A percentile compares a stretch with the other conserved stretches of the same genome.
phyloP scores from a whole-genome alignment of 2,113 vertebrate genomes.

The Monarcha castaneiventris region DNA sequence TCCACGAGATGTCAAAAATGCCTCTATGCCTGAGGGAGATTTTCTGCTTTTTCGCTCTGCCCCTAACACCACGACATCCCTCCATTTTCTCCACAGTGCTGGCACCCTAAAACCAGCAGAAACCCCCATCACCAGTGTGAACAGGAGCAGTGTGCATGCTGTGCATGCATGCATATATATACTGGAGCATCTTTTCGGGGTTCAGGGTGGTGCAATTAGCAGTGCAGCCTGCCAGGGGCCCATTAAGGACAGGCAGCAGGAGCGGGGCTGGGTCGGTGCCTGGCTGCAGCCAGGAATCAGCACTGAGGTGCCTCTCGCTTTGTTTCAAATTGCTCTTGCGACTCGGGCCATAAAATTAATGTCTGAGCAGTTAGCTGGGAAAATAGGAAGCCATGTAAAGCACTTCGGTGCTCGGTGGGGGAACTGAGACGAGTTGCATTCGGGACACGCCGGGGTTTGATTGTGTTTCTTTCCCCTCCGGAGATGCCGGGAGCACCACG shows the following conservation, averaged over 20 bases:
- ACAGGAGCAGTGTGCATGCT: not conserved
- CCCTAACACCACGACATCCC: not conserved
- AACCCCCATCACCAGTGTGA: not conserved
- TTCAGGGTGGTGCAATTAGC: not conserved
- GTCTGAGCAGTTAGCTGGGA: not conserved
- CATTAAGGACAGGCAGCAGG: not conserved
- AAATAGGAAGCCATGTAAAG: not conserved
- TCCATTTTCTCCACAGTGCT: not conserved
- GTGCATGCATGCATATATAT: rapidly evolving
- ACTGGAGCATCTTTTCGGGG: not conserved
- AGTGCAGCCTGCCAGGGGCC: not conserved
- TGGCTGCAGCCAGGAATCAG: not conserved
- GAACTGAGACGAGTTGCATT: not conserved
- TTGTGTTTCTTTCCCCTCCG: not conserved
- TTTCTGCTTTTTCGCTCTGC: not conserved
- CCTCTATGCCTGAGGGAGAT: not conserved
- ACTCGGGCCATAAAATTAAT: not conserved
- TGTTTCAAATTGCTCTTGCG: not conserved
- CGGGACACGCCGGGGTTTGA: not conserved
- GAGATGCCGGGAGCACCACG: not conserved
- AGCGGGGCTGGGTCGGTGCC: not conserved
- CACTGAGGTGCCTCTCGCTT: not conserved
- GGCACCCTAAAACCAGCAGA: not conserved
- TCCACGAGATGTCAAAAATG: not conserved
- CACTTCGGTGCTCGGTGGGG: not conserved